Conservation (phyloP, 2,797 vertebrate genomes). For the Sphenopsis melanotis region DNA sequence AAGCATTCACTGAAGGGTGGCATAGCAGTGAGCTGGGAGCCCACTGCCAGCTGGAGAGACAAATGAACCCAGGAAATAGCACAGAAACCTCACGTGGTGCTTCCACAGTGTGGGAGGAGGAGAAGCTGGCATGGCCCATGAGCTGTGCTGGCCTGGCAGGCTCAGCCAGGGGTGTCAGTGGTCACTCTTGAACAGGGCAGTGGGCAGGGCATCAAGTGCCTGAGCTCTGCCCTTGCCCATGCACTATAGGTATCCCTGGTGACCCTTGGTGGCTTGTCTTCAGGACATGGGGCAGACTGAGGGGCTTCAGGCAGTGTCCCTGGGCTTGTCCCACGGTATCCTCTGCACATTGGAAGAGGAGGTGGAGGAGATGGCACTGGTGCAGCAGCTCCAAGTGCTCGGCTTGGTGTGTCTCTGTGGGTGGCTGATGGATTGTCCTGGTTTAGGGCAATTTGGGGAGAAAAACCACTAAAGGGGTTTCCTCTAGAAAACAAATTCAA, state of each 20-base stretch:
- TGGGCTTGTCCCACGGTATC: accelerated
- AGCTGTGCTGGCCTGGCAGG: no score
- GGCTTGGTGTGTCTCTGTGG: neutral
- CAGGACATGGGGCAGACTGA: neutral
- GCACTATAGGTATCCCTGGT: accelerated
- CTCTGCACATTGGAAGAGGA: accelerated
- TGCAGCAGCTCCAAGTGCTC: neutral
- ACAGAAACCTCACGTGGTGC: accelerated
- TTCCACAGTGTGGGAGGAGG: accelerated
- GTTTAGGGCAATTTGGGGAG: neutral
- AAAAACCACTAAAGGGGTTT: neutral
- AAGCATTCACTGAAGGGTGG: neutral
- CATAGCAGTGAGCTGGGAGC: neutral
- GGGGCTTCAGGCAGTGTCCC: neutral
- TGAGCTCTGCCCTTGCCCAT: neutral
- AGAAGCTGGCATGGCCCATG: neutral
- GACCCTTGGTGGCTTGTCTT: neutral
- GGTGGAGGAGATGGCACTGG: neutral
- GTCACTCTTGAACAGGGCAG: no score
- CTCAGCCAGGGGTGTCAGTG: neutral
- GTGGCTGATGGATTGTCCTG: neutral
- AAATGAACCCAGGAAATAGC: neutral
- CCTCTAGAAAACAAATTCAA: neutral
- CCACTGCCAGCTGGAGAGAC: neutral
- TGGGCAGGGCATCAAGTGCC: accelerated